phyloP scores from a whole-genome alignment of 92 coral and sea anemone species.

The Zoanthus gigantus region DNA sequence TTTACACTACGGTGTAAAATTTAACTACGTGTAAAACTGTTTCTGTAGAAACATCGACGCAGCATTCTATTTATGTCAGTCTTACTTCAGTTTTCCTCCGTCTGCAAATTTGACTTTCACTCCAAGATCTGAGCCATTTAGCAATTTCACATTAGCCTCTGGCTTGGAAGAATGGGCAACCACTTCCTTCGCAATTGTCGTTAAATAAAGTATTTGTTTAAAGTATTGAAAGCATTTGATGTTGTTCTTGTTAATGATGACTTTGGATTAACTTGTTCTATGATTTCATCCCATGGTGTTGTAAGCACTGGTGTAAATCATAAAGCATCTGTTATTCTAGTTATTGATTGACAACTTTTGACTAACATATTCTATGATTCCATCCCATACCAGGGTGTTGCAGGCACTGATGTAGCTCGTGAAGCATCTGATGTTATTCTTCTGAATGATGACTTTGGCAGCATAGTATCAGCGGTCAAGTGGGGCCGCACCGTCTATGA shows the following conservation, averaged over 20 bases:
- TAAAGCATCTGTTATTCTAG: slow-evolving; percentile 59
- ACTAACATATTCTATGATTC: background rate
- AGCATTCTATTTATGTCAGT: no score
- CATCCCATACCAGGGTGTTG: slow-evolving; percentile 72
- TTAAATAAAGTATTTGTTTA: no score
- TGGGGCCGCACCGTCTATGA: slow-evolving; percentile 92
- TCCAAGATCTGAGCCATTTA: no score
- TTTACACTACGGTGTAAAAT: no score
- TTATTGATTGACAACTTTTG: background rate
- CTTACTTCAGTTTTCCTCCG: no score
- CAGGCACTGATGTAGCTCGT: slow-evolving; percentile 86
- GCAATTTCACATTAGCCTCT: no score
- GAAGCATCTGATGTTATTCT: slow-evolving; percentile 85
- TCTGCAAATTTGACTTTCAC: no score
- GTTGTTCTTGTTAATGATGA: background rate
- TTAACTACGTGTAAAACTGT: no score
- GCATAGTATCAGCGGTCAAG: slow-evolving; percentile 85
- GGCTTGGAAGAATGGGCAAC: no score
- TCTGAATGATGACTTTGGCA: slow-evolving; percentile 83
- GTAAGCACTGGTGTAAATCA: slow-evolving; percentile 86
- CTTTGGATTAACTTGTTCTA: background rate
- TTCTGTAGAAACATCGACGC: no score
- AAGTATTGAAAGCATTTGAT: no score
- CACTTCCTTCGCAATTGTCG: no score
- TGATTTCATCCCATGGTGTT: slow-evolving; percentile 60